A percentile compares a stretch with the other conserved stretches of the same genome.
phyloP scores from a whole-genome alignment of 23 tunicate species.

The Trididemnum clinides region DNA sequence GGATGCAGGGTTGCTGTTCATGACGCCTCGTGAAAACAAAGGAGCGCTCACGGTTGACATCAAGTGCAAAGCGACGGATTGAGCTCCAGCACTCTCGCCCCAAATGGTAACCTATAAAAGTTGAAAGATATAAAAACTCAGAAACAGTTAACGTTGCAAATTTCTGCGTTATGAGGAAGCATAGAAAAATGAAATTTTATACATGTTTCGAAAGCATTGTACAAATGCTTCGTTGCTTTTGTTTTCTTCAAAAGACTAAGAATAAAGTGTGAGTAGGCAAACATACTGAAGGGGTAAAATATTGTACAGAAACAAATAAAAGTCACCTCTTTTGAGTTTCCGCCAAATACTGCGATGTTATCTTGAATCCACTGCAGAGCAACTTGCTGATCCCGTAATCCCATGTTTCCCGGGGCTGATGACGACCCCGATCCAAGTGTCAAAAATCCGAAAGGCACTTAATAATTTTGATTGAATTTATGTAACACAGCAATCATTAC shows the following conservation, averaged over 20 bases:
- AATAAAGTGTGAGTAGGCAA: too few species aligned
- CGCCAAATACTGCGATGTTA: slow-evolving; percentile 60
- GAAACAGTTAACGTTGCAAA: too few species aligned
- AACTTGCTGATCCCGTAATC: slow-evolving; percentile 62
- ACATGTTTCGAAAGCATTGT: too few species aligned
- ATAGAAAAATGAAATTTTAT: too few species aligned
- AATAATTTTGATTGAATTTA: too few species aligned
- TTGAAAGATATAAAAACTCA: too few species aligned
- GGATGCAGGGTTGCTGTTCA: slow-evolving; percentile 73
- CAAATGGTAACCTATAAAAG: slow-evolving; percentile 59
- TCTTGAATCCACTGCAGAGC: slow-evolving; percentile 76
- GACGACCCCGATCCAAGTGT: slow-evolving; percentile 34
- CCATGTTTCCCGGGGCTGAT: slow-evolving; percentile 82
- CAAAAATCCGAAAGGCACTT: slow-evolving; percentile 81
- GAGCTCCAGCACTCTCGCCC: slow-evolving; percentile 87
- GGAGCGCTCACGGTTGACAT: slow-evolving; percentile 70
- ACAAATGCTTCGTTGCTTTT: too few species aligned
- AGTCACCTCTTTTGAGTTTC: slow-evolving; percentile 40
- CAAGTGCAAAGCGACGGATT: slow-evolving; percentile 61
- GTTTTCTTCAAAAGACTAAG: too few species aligned
- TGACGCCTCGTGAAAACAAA: slow-evolving; percentile 54
- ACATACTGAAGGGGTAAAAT: too few species aligned
- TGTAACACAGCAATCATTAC: too few species aligned
- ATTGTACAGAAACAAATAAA: slow-evolving; percentile 57
- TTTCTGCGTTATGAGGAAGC: too few species aligned